Percentiles rank a stretch among this genome's conserved stretches.
phyloP scores from a whole-genome alignment of 1,140 invertebrate species.

The Antheraea pernyi region DNA sequence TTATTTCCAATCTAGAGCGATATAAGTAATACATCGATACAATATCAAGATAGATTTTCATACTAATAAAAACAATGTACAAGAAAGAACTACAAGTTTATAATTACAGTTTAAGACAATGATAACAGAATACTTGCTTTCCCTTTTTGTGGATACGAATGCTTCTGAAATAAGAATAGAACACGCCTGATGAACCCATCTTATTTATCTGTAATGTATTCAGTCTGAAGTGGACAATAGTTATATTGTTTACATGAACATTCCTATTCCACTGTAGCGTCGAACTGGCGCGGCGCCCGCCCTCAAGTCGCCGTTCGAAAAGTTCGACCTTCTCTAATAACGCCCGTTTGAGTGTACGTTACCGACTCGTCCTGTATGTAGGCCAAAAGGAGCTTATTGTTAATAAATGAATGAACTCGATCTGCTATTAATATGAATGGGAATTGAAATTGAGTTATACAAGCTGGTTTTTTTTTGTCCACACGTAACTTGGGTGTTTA shows the following conservation, averaged over 20 bases:
- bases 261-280: slow-evolving; percentile 21
- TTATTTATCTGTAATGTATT: background rate
- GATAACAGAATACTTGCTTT: too few species aligned
- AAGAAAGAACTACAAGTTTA: too few species aligned
- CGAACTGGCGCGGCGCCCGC: slow-evolving; percentile 21
- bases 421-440: background rate
- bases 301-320: slow-evolving; percentile 11
- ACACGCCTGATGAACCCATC: too few species aligned
- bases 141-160: too few species aligned
- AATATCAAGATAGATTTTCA: too few species aligned
- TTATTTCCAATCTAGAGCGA: too few species aligned
- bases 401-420: background rate
- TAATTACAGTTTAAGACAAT: too few species aligned
- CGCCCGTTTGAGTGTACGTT: background rate
- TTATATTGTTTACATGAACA: slow-evolving; percentile 4
- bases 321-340: slow-evolving; percentile 4
- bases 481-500: too few species aligned
- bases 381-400: background rate
- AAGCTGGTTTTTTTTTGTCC: background rate
- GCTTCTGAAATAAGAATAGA: too few species aligned
- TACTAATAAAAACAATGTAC: too few species aligned
- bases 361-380: background rate
- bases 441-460: background rate
- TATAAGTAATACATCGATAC: too few species aligned
- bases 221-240: background rate